Evolutionary conservation across 2,113 vertebrate species (phyloP), one percentile per base, ranked within the genome.

Genomic region (Cyanoderma ruficeps): DNA sequence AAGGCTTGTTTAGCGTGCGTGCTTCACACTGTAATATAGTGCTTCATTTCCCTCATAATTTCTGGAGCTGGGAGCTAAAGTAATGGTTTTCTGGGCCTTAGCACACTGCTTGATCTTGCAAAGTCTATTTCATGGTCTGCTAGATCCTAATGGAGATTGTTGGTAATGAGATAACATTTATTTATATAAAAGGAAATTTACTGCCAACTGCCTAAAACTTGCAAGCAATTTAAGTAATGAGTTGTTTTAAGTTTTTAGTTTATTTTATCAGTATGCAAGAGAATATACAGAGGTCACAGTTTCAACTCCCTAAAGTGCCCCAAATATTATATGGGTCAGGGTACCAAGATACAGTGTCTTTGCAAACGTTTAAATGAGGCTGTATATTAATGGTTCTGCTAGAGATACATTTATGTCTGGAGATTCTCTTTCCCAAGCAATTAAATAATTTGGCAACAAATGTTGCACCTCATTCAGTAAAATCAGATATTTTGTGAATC

Each of bases 51-150:
- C 75, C 92, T 87, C 89, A 92, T 96, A 95, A 98, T 96, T 97
- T 98, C 91, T 97, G 97, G 96, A 97, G 87, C 95, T 94, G 94
- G 91, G 95, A 98, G 96, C 87, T 97, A 83, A 97, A 98, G 97
- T 97, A 97, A 97, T 97, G 95, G 96, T 96, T 97, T 97, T 65
- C 87, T 94, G 94, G 78, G 90, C 88, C 85, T 97, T 96, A 98
- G 95, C 93, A 95, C 91, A 92, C 95, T 97, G 97, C 97, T 95
- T 97, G 96, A 97, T 98, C 97, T 98, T 97, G 97, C 94, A 95
- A 97, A 98, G 97, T 96, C 97, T 98, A 97, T 98, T 98, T 98
- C 98, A 98, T 97, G 97, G 96, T 98, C 98, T 98, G 96, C 95
- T 98, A 96, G 95, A 95, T 93, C 94, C 97, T 98, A 98, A 98